Evolutionary conservation across 2,888 invertebrate species (phyloP), one percentile per base, ranked within the genome.

Genomic region (Cheilosia variabilis): DNA sequence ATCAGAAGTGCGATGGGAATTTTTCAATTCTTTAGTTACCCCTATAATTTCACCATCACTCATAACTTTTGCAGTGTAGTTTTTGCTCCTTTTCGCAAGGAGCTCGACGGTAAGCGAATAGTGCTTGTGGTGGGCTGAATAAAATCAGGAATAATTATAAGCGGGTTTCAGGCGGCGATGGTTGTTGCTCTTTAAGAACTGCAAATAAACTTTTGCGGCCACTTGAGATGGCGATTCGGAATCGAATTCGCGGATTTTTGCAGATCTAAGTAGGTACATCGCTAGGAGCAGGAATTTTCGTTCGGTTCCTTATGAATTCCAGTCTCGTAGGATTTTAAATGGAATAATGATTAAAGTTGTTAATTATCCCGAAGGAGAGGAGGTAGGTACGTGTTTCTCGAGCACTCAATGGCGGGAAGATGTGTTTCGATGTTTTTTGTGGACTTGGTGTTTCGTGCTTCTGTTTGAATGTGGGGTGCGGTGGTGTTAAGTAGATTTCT

Each of bases 271-370:
- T 47, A 13, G 37, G 50, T 52, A 52, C 13, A 55, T 31, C 53
- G 66, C 80, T 58, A 43, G 73, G 77, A 68, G 68, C 34, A 65
- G 45, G 53, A 37, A 73, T 73, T 75, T 69, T 68, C 19, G 15
- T 43, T 77, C 43, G 43, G 69, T 78, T 69, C 52, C 37, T 71
- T 72, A 52, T 81, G 71, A 81, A 81, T 86, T 86, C 81, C 47
- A 50, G 76, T 86, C 86, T 66, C 86, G 86, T 86, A 80, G 80
- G 62, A 86, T 71, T 86, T 86, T 81, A 86, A 86, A 81, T 86
- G 86, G 71, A 86, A 86, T 86, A 80, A 86, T 86, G 76, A 86
- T 86, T 86, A 86, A 86, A 86, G 86, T 86, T 86, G 86, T 81
- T 86, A 86, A 86, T 86, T 86, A 86, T 86, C 72, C 86, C 66